Evolutionary conservation across 1,140 invertebrate species (phyloP).

Genomic region (Babylonia areolata): DNA sequence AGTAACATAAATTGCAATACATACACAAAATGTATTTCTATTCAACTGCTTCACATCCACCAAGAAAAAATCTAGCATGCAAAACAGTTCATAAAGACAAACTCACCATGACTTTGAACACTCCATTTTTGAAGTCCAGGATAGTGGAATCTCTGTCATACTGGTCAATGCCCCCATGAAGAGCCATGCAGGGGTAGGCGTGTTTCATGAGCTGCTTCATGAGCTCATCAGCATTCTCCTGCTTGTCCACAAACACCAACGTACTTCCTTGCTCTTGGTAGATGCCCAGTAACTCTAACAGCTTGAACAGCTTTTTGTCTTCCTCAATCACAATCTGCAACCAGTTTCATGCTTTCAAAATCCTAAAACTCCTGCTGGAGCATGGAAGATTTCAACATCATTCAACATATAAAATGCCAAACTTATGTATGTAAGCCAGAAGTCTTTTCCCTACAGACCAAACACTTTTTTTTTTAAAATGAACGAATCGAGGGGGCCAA

Average conservation of each 20-base stretch:
- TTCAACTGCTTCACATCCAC: no score
- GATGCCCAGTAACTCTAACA: conserved; percentile 95
- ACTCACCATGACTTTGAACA: conserved; percentile 81
- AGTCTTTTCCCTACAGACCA: no score
- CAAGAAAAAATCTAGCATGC: background rate
- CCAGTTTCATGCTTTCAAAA: conserved; percentile 30
- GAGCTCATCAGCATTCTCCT: conserved; percentile 96
- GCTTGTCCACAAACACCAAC: conserved; percentile 99
- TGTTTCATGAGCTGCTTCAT: conserved; percentile 98
- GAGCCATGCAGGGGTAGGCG: conserved; percentile 94
- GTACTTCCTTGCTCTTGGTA: conserved; percentile 95
- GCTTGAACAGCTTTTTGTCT: conserved; percentile 98
- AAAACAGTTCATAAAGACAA: background rate
- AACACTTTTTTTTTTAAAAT: no score
- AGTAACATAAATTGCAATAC: no score
- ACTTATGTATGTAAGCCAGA: no score
- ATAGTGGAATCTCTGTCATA: conserved; percentile 99
- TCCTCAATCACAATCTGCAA: conserved; percentile 88
- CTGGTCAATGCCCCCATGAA: conserved; percentile 99
- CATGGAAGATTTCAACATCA: no score
- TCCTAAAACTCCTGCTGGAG: no score
- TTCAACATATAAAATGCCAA: no score
- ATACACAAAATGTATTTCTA: no score
- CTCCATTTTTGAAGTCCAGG: conserved; percentile 97
- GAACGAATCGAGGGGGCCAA: no score